phyloP scores from a whole-genome alignment of 2,797 vertebrate species.

The Ispidina lecontei region DNA sequence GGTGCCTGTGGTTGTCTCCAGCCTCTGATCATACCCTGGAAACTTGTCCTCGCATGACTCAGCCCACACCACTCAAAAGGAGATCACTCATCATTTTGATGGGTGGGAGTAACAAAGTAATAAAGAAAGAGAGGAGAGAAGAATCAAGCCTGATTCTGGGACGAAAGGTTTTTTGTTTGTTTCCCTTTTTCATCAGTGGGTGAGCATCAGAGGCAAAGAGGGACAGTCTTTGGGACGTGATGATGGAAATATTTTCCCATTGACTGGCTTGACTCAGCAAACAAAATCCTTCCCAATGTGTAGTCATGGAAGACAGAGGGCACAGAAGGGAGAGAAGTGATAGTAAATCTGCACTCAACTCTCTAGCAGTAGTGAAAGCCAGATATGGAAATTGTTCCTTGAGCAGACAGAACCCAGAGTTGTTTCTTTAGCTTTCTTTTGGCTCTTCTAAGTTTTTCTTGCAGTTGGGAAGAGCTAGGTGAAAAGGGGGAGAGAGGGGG shows the following conservation, averaged over 20 bases:
- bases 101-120: not conserved
- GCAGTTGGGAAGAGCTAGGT: not conserved
- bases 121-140: not conserved
- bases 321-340: not conserved
- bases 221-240: not conserved
- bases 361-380: not conserved
- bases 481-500: not conserved
- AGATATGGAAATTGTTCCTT: not conserved
- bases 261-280: not conserved
- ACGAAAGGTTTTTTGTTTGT: not conserved
- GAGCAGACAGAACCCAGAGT: not conserved
- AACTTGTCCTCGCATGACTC: not conserved
- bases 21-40: not conserved
- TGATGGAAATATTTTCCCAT: not conserved
- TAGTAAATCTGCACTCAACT: not conserved
- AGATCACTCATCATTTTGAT: not conserved
- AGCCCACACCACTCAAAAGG: not conserved
- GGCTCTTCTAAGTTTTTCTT: not conserved
- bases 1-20: fast-evolving
- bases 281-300: not conserved
- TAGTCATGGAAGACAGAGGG: not conserved
- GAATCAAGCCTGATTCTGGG: not conserved
- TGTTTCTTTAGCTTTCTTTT: not conserved
- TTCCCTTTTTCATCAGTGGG: not conserved
- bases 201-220: not conserved